phyloP scores from a whole-genome alignment of 1,140 invertebrate genomes.

The Bombus vancouverensis region DNA sequence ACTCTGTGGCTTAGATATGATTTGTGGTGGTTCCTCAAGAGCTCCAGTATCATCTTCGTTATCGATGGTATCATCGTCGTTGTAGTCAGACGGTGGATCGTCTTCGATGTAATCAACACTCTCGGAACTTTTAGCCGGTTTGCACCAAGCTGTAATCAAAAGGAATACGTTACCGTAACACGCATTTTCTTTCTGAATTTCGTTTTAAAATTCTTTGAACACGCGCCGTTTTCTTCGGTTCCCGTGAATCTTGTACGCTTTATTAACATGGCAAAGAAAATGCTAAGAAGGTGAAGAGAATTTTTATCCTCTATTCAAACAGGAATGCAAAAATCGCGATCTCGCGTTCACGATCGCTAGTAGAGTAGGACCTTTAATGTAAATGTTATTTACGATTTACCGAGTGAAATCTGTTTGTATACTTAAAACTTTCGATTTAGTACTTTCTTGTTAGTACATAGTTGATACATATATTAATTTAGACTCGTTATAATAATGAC shows the following conservation, averaged over 20 bases:
- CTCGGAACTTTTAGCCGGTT: conserved; percentile 57
- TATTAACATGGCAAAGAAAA: background rate
- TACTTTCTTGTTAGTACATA: background rate
- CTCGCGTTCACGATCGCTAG: background rate
- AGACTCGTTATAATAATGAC: background rate
- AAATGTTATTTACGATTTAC: background rate
- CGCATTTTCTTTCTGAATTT: background rate
- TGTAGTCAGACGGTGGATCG: conserved; percentile 4
- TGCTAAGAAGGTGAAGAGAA: too few species aligned
- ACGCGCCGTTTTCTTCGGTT: background rate
- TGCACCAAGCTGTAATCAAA: conserved; percentile 66
- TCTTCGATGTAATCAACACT: conserved; percentile 49
- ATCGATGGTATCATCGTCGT: conserved; percentile 51
- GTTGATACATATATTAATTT: background rate
- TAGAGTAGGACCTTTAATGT: background rate
- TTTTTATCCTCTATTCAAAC: background rate
- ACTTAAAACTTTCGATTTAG: background rate
- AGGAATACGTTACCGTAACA: background rate
- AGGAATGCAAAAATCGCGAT: background rate
- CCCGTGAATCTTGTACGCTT: background rate
- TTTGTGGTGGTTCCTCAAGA: conserved; percentile 47
- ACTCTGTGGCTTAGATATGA: conserved; percentile 47
- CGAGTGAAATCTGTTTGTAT: background rate
- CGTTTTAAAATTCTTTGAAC: background rate
- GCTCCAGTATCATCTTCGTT: conserved; percentile 42